A percentile compares a stretch with the other conserved stretches of the same genome.
These are phyloP conservation scores for Dipodomys spectabilis DNA, from an alignment of 2,113 vertebrate species.

Conservation along the genomic window DNA sequence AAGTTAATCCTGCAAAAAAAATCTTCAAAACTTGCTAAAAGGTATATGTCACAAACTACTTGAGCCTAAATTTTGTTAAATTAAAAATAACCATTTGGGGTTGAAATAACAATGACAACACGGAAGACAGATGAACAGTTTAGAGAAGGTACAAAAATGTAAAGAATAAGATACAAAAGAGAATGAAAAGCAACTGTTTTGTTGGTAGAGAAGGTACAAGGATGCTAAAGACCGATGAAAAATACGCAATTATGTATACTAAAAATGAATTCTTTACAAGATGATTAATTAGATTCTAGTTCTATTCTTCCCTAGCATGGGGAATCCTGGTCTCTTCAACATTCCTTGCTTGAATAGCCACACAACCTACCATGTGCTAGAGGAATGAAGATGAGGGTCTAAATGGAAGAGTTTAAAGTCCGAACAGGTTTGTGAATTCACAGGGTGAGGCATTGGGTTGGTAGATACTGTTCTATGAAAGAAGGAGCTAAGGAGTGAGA, in stretches of 20 bases:
- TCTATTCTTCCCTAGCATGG: no score
- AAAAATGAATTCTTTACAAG: no score
- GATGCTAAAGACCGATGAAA: no score
- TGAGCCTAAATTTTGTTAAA: slow-evolving; percentile 15
- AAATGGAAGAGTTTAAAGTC: not conserved
- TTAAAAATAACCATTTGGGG: slow-evolving; percentile 22
- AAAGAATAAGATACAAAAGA: no score
- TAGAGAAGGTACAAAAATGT: not conserved
- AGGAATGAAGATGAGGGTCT: not conserved
- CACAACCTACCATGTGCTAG: not conserved
- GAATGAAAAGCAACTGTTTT: no score
- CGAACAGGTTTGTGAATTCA: not conserved
- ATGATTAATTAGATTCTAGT: no score
- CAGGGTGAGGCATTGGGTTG: not conserved
- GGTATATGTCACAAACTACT: not conserved
- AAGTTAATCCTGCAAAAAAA: slow-evolving; percentile 37
- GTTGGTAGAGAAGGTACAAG: no score
- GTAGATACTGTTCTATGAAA: not conserved
- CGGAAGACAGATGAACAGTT: not conserved
- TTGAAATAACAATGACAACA: slow-evolving; percentile 23
- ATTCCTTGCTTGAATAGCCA: no score
- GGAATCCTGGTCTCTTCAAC: no score
- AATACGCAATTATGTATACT: no score
- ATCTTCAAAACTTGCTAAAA: not conserved
- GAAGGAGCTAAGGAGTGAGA: not conserved